Evolutionary conservation across 2,113 vertebrate genomes (phyloP).

Genomic region (Cynopterus brachyotis): DNA sequence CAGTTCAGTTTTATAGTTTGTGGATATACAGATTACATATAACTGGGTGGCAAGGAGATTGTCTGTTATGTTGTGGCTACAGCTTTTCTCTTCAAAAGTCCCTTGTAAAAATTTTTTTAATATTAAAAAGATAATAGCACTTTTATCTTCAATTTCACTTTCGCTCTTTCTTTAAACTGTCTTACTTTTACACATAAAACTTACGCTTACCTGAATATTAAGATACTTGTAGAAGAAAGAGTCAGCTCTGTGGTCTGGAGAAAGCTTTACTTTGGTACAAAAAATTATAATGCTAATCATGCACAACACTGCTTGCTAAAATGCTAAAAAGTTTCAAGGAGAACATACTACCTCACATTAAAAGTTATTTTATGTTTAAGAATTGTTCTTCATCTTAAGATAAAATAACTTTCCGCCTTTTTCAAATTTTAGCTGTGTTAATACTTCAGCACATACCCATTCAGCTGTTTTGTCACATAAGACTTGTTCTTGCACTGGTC

Average conservation of each 20-base stretch:
- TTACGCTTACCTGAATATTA: neutral
- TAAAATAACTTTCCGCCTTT: neutral
- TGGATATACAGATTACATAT: neutral
- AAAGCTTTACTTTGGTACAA: neutral
- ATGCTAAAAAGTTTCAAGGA: neutral
- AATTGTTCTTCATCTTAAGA: neutral
- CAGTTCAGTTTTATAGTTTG: neutral
- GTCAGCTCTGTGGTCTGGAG: neutral
- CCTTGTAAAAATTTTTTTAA: neutral
- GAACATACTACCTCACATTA: neutral
- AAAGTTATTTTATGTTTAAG: neutral
- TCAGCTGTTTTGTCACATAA: neutral
- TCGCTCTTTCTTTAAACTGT: neutral
- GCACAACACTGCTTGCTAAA: neutral
- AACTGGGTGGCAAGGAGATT: neutral
- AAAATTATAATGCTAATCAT: neutral
- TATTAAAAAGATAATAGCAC: neutral
- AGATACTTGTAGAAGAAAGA: neutral
- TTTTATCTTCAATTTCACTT: neutral
- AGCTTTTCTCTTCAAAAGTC: constrained; percentile 1
- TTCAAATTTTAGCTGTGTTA: neutral
- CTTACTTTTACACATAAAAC: neutral
- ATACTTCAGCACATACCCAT: neutral
- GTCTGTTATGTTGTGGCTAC: neutral
- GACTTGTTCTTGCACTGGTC: neutral